These are phyloP conservation scores for Vidua macroura DNA, from an alignment of 2,113 vertebrate species.

Conservation along the genomic window DNA sequence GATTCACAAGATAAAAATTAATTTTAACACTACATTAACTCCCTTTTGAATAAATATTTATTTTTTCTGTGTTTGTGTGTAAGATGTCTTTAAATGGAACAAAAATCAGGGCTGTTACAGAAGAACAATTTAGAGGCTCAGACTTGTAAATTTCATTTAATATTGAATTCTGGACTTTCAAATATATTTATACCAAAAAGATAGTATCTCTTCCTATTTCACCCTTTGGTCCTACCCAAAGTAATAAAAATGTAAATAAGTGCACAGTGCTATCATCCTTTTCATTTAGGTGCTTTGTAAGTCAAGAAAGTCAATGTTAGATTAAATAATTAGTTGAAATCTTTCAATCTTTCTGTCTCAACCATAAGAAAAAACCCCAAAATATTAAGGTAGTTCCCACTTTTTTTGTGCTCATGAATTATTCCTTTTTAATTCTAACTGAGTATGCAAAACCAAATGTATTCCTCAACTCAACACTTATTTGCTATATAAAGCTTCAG, in stretches of 20 bases:
- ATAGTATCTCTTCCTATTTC: constrained; percentile 5
- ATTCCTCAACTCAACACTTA: background rate
- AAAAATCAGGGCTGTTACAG: background rate
- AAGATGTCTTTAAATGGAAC: background rate
- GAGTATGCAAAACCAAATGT: constrained; percentile 4
- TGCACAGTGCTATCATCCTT: background rate
- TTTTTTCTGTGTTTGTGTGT: background rate
- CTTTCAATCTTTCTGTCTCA: background rate
- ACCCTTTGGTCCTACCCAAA: constrained; percentile 5
- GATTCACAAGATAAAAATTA: background rate
- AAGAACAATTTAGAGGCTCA: background rate
- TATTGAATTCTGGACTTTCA: constrained; percentile 4
- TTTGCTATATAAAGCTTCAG: constrained; percentile 37
- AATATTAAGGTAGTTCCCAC: background rate
- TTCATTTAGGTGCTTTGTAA: constrained; percentile 14
- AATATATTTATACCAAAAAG: background rate
- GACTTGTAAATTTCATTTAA: background rate
- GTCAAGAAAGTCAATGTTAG: constrained; percentile 29
- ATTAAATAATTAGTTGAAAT: constrained; percentile 10
- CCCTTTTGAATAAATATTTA: background rate
- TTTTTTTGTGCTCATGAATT: background rate
- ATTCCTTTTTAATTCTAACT: background rate
- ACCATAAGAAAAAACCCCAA: background rate
- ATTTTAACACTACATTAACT: background rate
- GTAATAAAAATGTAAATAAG: constrained; percentile 66